phyloP scores from a whole-genome alignment of 2,113 vertebrate genomes.

The Albula goreensis region DNA sequence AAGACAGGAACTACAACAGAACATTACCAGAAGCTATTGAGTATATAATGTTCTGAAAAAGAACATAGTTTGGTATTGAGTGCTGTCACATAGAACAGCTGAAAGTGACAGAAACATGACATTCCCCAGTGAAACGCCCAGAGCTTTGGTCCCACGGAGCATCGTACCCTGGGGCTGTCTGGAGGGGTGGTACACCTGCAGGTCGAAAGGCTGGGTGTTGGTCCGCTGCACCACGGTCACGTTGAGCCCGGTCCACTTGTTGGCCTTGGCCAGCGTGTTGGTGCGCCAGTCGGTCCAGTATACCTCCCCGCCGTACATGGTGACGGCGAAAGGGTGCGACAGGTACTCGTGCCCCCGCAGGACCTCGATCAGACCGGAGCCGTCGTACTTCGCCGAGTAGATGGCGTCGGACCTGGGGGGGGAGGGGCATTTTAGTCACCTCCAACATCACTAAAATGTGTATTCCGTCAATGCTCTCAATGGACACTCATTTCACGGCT shows the following conservation, averaged over 20 bases:
- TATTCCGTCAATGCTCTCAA: no score
- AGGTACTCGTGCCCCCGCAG: constrained; percentile 93
- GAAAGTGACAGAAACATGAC: no score
- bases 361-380: constrained; percentile 94
- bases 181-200: constrained; percentile 96
- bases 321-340: constrained; percentile 94
- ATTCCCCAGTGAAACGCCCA: no score
- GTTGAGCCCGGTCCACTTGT: constrained; percentile 96
- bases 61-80: background rate
- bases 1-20: no score
- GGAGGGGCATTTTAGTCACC: no score
- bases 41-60: no score
- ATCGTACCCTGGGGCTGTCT: constrained; percentile 85
- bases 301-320: constrained; percentile 92
- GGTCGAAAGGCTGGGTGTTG: constrained; percentile 96
- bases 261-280: constrained; percentile 94
- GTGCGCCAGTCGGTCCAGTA: constrained; percentile 99
- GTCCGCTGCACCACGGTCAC: constrained; percentile 95
- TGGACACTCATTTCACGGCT: no score
- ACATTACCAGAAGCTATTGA: no score
- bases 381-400: constrained; percentile 91
- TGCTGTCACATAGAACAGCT: background rate
- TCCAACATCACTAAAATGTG: no score
- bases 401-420: constrained; percentile 88
- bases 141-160: no score